These are phyloP conservation scores for Hipparchia semele DNA, from an alignment of 2,888 invertebrate genomes.

Conservation along the genomic window DNA sequence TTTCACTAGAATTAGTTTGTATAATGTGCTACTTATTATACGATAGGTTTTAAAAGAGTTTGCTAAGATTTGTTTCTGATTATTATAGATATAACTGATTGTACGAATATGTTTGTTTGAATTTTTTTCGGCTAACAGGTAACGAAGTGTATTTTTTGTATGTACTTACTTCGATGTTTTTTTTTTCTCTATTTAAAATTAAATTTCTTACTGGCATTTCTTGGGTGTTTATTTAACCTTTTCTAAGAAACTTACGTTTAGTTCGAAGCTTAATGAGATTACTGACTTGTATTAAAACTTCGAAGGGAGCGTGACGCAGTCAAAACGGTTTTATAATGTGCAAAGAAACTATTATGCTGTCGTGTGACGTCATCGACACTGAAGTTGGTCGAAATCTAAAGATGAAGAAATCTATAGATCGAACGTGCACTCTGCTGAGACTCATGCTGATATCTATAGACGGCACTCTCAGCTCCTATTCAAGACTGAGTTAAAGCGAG, in stretches of 20 bases:
- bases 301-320: too few relatives aligned
- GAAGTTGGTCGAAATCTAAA: too few relatives aligned
- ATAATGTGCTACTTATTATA: slow-evolving; percentile 13
- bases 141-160: slow-evolving; percentile 57
- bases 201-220: slow-evolving; percentile 68
- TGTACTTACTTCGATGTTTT: slow-evolving; percentile 73
- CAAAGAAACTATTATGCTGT: too few relatives aligned
- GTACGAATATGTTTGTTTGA: slow-evolving; percentile 42
- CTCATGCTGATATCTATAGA: too few relatives aligned
- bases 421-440: too few relatives aligned
- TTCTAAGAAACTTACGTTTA: neutral
- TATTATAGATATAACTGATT: slow-evolving; percentile 25
- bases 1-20: slow-evolving; percentile 23
- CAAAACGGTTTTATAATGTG: too few relatives aligned
- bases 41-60: slow-evolving; percentile 22
- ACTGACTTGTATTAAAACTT: too few relatives aligned
- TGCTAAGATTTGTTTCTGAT: slow-evolving; percentile 44
- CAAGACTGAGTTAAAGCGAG: too few relatives aligned
- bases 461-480: too few relatives aligned
- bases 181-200: slow-evolving; percentile 66
- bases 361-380: too few relatives aligned
- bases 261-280: too few relatives aligned
- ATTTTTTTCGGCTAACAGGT: slow-evolving; percentile 48
- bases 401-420: too few relatives aligned
- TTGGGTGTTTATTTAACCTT: slow-evolving; percentile 45